Conservation (phyloP, 1,140 invertebrate genomes). For the Drosophila jambulina region DNA sequence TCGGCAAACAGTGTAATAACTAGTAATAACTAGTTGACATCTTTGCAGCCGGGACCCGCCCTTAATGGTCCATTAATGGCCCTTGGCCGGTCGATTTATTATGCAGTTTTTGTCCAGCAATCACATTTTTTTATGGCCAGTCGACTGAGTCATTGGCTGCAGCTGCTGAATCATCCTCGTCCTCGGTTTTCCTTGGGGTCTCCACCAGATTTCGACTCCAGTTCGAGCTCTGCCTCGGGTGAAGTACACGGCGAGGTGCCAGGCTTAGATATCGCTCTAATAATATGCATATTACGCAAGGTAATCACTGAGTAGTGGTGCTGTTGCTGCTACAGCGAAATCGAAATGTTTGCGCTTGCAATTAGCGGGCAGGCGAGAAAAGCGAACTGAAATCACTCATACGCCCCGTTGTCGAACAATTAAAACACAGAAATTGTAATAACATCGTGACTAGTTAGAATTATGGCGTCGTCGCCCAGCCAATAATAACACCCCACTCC, state of each 20-base stretch:
- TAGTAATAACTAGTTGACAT: slow-evolving; percentile 26
- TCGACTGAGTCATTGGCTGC: slow-evolving; percentile 70
- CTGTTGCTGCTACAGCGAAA: slow-evolving; percentile 36
- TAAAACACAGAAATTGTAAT: slow-evolving; percentile 82
- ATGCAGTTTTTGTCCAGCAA: slow-evolving; percentile 61
- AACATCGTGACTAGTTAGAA: slow-evolving; percentile 78
- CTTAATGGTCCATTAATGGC: slow-evolving; percentile 69
- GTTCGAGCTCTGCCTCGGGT: slow-evolving; percentile 20
- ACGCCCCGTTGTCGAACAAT: slow-evolving; percentile 66
- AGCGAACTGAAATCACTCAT: slow-evolving; percentile 79
- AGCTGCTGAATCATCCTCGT: slow-evolving; percentile 61
- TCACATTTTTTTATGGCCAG: slow-evolving; percentile 57
- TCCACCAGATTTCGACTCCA: not conserved
- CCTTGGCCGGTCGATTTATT: slow-evolving; percentile 35
- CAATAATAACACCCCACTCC: slow-evolving; percentile 21
- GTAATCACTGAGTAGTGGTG: slow-evolving; percentile 27
- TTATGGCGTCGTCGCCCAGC: slow-evolving; percentile 52
- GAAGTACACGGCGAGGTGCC: slow-evolving; percentile 61
- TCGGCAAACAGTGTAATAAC: slow-evolving; percentile 1
- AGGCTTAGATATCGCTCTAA: slow-evolving; percentile 48
- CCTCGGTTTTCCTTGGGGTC: slow-evolving; percentile 35
- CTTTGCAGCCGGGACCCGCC: slow-evolving; percentile 15
- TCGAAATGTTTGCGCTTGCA: slow-evolving; percentile 57
- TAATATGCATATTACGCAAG: slow-evolving; percentile 60
- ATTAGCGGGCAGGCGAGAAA: slow-evolving; percentile 74